phyloP scores from a whole-genome alignment of 2,888 invertebrate genomes.

The Xylocampa areola region DNA sequence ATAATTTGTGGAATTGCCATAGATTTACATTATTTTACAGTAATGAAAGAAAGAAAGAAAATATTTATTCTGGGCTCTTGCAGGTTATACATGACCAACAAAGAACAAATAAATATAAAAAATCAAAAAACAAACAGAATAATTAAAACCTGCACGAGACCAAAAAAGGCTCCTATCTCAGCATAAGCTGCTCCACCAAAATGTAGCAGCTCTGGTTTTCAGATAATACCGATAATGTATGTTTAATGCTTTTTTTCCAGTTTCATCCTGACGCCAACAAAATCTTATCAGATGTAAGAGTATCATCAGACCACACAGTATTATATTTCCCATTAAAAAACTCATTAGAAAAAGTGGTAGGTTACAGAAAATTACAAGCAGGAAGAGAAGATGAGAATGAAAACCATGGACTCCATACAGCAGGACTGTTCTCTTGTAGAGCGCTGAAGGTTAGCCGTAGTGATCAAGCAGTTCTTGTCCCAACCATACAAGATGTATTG shows the following conservation, averaged over 20 bases:
- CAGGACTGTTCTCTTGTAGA: constrained; percentile 80
- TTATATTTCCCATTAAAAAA: constrained; percentile 92
- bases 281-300: constrained; percentile 88
- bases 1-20: too few species aligned
- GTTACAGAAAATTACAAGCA: constrained; percentile 90
- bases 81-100: too few species aligned
- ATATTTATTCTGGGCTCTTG: too few species aligned
- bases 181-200: too few species aligned
- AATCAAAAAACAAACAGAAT: too few species aligned
- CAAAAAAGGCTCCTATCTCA: too few species aligned
- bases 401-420: constrained; percentile 76
- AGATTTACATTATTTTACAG: too few species aligned
- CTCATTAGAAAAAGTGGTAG: constrained; percentile 90
- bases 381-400: constrained; percentile 80
- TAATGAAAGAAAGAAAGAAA: too few species aligned
- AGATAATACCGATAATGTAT: too few species aligned
- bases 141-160: too few species aligned
- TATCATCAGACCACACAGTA: constrained; percentile 85
- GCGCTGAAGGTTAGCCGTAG: constrained; percentile 72
- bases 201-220: too few species aligned
- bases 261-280: constrained; percentile 83
- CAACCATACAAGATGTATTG: constrained; percentile 82
- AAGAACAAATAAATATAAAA: too few species aligned
- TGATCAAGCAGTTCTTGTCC: constrained; percentile 87
- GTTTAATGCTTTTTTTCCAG: constrained; percentile 68